phyloP scores from a whole-genome alignment of 1,140 invertebrate species.

The Parasteatoda tepidariorum region DNA sequence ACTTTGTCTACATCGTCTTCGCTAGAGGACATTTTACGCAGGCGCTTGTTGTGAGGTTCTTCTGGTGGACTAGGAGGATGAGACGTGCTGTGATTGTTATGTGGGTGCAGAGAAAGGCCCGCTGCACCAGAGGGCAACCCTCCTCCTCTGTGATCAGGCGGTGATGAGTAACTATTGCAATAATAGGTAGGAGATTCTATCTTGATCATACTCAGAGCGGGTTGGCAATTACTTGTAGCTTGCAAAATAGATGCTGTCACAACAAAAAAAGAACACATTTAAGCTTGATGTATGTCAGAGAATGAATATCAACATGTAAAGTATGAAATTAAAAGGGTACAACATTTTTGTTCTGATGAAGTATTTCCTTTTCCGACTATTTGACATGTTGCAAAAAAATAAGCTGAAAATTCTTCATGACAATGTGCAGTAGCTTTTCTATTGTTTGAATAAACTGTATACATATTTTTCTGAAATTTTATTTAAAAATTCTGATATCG shows the following conservation, averaged over 20 bases:
- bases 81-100: slow-evolving; percentile 50
- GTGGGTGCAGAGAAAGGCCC: slow-evolving; percentile 62
- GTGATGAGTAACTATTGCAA: slow-evolving; percentile 87
- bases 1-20: slow-evolving; percentile 72
- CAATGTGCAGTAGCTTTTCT: too few relatives aligned
- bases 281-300: not conserved
- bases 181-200: slow-evolving; percentile 91
- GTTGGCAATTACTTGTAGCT: slow-evolving; percentile 80
- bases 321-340: too few relatives aligned
- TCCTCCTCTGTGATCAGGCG: slow-evolving; percentile 73
- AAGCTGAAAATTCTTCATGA: too few relatives aligned
- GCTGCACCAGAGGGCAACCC: slow-evolving; percentile 55
- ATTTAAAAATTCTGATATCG: too few relatives aligned
- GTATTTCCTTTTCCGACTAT: too few relatives aligned
- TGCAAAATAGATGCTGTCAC: slow-evolving; percentile 90
- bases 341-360: too few relatives aligned
- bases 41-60: slow-evolving; percentile 72
- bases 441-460: too few relatives aligned
- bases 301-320: too few relatives aligned
- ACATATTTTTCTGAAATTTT: too few relatives aligned
- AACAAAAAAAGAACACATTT: not conserved
- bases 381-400: too few relatives aligned
- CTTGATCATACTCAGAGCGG: slow-evolving; percentile 86
- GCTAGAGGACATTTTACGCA: slow-evolving; percentile 73
- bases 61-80: slow-evolving; percentile 67